Evolutionary conservation across 2,113 vertebrate species (phyloP).

Genomic region (Engraulis encrasicolus): DNA sequence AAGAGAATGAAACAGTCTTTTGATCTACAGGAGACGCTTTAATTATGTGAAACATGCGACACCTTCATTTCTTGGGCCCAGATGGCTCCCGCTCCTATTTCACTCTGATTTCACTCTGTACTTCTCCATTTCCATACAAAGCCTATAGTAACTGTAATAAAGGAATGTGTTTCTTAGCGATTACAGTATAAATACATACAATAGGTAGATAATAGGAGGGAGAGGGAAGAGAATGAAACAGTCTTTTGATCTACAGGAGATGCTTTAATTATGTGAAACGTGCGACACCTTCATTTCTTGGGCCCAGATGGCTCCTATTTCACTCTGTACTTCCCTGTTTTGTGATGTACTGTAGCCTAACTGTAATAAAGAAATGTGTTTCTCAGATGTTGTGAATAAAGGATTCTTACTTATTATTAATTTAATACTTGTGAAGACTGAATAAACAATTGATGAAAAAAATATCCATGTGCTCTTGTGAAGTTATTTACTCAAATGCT

Average conservation of each 20-base stretch:
- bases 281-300: neutral
- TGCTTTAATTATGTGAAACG: constrained; percentile 12
- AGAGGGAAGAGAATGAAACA: neutral
- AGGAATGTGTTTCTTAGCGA: neutral
- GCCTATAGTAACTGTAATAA: neutral
- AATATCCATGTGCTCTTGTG: no score
- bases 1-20: constrained; percentile 7
- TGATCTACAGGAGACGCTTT: constrained; percentile 10
- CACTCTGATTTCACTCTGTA: neutral
- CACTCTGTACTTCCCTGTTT: neutral
- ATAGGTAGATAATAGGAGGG: no score
- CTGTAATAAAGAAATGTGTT: neutral
- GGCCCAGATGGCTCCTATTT: constrained; percentile 6
- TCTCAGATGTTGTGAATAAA: neutral
- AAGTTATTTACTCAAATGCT: no score
- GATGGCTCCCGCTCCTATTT: neutral
- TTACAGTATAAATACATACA: constrained; percentile 1
- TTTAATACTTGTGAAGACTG: no score
- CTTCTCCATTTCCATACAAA: neutral
- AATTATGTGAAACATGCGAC: neutral
- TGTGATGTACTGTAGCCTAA: neutral
- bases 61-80: neutral
- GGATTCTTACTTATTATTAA: neutral
- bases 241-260: constrained; percentile 8
- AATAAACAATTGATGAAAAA: no score